These are phyloP conservation scores for Crotalus horridus DNA, from an alignment of 2,113 vertebrate genomes.

Conservation along the genomic window DNA sequence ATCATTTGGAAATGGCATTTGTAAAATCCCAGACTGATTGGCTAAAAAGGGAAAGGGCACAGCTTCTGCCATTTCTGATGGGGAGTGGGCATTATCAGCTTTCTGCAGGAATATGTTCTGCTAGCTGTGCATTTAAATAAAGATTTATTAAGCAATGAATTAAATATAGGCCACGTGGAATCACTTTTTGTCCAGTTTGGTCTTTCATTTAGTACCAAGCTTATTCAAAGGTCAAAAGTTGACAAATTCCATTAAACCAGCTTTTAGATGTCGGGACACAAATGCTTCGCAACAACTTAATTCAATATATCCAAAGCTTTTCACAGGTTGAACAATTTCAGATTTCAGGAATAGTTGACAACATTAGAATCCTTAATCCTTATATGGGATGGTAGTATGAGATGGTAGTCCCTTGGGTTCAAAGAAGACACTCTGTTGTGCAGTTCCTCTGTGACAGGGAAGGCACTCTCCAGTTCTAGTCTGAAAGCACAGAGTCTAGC, in stretches of 20 bases:
- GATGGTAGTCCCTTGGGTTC: background rate
- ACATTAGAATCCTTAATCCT: background rate
- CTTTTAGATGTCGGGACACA: background rate
- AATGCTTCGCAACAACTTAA: background rate
- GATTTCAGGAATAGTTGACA: background rate
- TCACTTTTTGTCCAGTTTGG: background rate
- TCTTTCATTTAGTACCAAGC: background rate
- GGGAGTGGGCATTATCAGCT: constrained; percentile 40
- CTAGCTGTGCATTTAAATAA: constrained; percentile 51
- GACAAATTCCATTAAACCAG: background rate
- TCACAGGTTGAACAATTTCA: background rate
- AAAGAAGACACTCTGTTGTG: background rate
- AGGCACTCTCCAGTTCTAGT: background rate
- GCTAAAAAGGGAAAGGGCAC: constrained; percentile 53
- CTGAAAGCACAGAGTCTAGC: background rate
- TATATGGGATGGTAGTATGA: background rate
- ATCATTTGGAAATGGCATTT: constrained; percentile 43
- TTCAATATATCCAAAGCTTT: background rate
- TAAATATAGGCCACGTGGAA: background rate
- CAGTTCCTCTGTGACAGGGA: background rate
- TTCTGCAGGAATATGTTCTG: constrained; percentile 47
- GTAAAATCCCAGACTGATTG: constrained; percentile 59
- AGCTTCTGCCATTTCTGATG: constrained; percentile 42
- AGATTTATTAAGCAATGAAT: constrained; percentile 12
- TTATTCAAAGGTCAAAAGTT: background rate